Base-by-base conservation (phyloP, 2,797 vertebrate genomes). In the Vespertilio murinus region DNA sequence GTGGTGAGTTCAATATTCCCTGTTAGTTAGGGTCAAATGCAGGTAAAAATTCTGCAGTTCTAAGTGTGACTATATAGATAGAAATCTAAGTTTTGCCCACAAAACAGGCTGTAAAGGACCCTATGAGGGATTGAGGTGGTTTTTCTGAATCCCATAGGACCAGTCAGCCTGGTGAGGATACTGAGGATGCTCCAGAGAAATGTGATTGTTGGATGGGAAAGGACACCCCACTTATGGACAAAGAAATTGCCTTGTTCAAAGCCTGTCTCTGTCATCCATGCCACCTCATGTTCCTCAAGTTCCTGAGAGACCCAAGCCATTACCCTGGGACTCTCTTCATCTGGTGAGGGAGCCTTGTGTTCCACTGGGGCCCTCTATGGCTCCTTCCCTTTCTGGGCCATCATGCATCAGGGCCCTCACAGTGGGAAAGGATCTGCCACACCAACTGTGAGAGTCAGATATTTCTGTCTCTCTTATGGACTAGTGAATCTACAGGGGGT, bases 271-370 rank as follows among this genome's bases (percentile, higher is more conserved):
- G 0, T 5, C 3, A 5, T 5, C 6, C 33, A 2, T 1, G 10
- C 20, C 16, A 16, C 7, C 5, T 54, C 17, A 22, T 47, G 1
- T 52, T 7, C 1, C 6, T 20, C 18, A 5, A 11, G 18, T 11
- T 17, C n/a, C 47, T 0, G 3, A 6, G 0, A 23, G 6, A 18
- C 9, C 8, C 2, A 7, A 6, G 12, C 17, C 20, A 2, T 14
- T 10, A 49, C 35, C 56, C 8, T 42, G 22, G 42, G 22, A 4
- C 80, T 35, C 16, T 87, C 67, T 1, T 42, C 20, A 8, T 65
- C 11, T 0, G 8, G 52, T 6, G 2, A 20, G 2, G 28, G 75
- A 64, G 3, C 54, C 33, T 0, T 54, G 28, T 3, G 33, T 1
- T 28, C 45, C 16, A 0, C 5, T 2, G 16, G 28, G 1, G 33